Percentiles rank a stretch among this genome's conserved stretches.
phyloP scores from a whole-genome alignment of 2,113 vertebrate species.

The Ranitomeya imitator region DNA sequence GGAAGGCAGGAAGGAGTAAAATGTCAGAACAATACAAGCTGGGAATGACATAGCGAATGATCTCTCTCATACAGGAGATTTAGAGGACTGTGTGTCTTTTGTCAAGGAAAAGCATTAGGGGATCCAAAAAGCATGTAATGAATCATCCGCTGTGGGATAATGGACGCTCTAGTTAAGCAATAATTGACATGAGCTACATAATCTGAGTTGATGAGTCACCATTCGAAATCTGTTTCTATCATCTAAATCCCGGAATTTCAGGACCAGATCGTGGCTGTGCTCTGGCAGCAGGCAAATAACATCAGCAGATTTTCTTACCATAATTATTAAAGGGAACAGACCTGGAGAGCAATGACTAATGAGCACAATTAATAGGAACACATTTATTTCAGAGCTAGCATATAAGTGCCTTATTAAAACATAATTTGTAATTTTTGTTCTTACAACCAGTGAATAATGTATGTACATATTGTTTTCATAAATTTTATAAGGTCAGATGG shows the following conservation, averaged over 20 bases:
- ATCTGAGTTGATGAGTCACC: conserved; percentile 42
- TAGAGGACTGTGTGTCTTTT: conserved; percentile 24
- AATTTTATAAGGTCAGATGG: background rate
- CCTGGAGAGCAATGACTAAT: conserved; percentile 34
- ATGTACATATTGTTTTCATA: background rate
- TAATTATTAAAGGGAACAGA: conserved; percentile 50
- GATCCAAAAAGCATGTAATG: conserved; percentile 43
- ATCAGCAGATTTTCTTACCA: conserved; percentile 44
- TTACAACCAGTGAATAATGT: background rate
- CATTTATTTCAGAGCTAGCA: conserved; percentile 3
- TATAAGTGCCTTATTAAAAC: background rate
- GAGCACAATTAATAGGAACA: conserved; percentile 34
- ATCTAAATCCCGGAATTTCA: conserved; percentile 15
- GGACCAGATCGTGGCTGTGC: conserved; percentile 14
- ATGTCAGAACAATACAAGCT: conserved; percentile 17
- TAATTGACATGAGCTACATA: conserved; percentile 47
- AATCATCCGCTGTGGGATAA: conserved; percentile 42
- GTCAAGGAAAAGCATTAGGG: conserved; percentile 46
- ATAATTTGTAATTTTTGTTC: background rate
- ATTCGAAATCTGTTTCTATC: conserved; percentile 44
- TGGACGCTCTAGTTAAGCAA: conserved; percentile 48
- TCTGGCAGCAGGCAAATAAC: conserved; percentile 36
- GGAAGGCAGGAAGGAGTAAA: background rate
- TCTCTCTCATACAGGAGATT: background rate
- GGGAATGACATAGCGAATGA: background rate